Percentiles rank a stretch among this genome's conserved stretches.
These are phyloP conservation scores for Subacronicta megacephala DNA, from an alignment of 2,888 invertebrate genomes.

Conservation along the genomic window DNA sequence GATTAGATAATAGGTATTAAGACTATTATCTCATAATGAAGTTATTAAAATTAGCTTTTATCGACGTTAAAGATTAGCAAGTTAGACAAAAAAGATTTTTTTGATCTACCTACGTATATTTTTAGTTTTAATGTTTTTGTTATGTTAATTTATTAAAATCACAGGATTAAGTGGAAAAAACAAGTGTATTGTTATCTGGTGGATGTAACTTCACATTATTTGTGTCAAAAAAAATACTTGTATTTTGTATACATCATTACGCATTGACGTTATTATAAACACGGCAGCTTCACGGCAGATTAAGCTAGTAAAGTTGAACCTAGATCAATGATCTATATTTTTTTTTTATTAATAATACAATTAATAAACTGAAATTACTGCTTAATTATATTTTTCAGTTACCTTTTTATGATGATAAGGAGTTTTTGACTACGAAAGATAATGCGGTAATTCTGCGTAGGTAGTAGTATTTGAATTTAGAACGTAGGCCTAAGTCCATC, in stretches of 20 bases:
- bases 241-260: neutral
- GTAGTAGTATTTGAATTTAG: neutral
- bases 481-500: slow-evolving; percentile 65
- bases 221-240: slow-evolving; percentile 1
- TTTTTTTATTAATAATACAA: too few relatives aligned
- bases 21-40: slow-evolving; percentile 17
- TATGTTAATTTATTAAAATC: slow-evolving; percentile 27
- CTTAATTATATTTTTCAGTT: too few relatives aligned
- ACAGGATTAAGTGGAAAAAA: slow-evolving; percentile 4
- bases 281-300: too few relatives aligned
- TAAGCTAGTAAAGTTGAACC: too few relatives aligned
- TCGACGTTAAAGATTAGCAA: slow-evolving; percentile 3
- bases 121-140: neutral
- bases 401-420: too few relatives aligned
- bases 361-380: too few relatives aligned
- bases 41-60: slow-evolving; percentile 29
- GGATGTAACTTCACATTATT: slow-evolving; percentile 11
- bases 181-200: slow-evolving; percentile 19
- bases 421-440: neutral
- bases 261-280: too few relatives aligned
- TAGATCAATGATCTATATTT: too few relatives aligned
- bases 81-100: neutral
- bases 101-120: neutral
- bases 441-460: neutral
- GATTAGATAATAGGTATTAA: neutral